Base-by-base conservation (phyloP, 1,140 invertebrate genomes). In the Drosophila kikkawai region DNA sequence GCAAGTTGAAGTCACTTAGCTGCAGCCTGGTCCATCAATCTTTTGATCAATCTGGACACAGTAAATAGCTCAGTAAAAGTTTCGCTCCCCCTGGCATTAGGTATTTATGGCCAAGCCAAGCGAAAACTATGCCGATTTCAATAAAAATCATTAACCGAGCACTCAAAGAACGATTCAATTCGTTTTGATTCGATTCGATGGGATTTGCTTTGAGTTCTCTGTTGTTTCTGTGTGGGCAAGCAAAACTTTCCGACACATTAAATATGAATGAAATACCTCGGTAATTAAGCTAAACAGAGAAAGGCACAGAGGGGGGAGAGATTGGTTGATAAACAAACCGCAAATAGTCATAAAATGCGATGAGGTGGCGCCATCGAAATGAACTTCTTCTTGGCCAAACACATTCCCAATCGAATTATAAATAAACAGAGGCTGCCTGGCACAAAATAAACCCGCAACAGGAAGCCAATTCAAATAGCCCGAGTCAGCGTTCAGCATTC, bases 161-260 rank as follows among this genome's bases (percentile, higher is more conserved):
- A 60, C 55, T 79, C 67, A 69, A 55, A 60, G 47, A 29, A 3
- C 58, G 58, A 47, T 66, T 66, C 64, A 34, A 66, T 66, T 63
- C 55, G 45, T 15, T 29, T 29, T 29, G 45, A 47, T 58, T 58
- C 13, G 53, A 56, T n/a, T 56, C 13, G 53, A 15, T 56, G 37
- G 8, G 36, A 11, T 13, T 56, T 8, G 26, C 22, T 64, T 44
- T 39, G 47, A 51, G 48, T 34, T 34, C 26, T 15, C 48, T 3
- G 15, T 26, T 55, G n/a, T 15, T 41, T 37, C 48, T 56, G 58
- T 74, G 60, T 19, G 47, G 50, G 44, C 17, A 22, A 48, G 48
- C 15, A 41, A 65, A 83, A 82, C 61, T 88, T 88, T 87, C 59
- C 57, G 57, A 55, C 36, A 61, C 67, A 87, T 87, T 71, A 80